Evolutionary conservation across 2,113 vertebrate genomes (phyloP).

Genomic region (Micromys minutus): DNA sequence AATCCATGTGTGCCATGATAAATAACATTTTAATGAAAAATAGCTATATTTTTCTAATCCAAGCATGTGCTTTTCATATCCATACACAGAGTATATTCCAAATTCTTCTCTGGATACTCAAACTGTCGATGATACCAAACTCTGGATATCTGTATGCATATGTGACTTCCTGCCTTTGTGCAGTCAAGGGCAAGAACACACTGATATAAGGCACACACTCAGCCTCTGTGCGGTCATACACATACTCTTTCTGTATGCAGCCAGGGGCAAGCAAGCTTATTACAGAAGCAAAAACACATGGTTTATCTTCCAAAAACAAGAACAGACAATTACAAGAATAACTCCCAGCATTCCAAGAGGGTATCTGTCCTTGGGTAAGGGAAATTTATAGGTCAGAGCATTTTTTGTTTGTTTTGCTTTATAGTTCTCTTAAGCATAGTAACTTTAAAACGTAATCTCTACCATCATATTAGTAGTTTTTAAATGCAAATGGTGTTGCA

Average conservation of each 20-base stretch:
- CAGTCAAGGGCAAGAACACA: background rate
- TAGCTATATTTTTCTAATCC: background rate
- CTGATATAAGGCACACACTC: background rate
- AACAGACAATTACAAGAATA: background rate
- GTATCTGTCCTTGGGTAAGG: background rate
- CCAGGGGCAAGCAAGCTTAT: background rate
- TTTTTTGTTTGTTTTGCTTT: background rate
- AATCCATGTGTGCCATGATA: background rate
- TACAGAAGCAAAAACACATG: background rate
- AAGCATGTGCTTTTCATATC: background rate
- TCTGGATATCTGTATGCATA: background rate
- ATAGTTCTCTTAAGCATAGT: background rate
- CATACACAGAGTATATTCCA: background rate
- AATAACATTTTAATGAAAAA: slow-evolving; percentile 27
- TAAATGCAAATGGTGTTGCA: background rate
- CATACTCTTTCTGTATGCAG: background rate
- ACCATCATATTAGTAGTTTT: background rate
- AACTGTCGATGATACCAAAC: background rate
- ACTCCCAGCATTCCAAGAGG: background rate
- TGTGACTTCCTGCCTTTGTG: background rate
- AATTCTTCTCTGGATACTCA: background rate
- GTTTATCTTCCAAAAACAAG: background rate
- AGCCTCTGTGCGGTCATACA: background rate
- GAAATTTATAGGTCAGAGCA: background rate
- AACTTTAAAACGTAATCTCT: background rate